Evolutionary conservation across 1,140 invertebrate genomes (phyloP).

Genomic region (Drosophila tsacasi): DNA sequence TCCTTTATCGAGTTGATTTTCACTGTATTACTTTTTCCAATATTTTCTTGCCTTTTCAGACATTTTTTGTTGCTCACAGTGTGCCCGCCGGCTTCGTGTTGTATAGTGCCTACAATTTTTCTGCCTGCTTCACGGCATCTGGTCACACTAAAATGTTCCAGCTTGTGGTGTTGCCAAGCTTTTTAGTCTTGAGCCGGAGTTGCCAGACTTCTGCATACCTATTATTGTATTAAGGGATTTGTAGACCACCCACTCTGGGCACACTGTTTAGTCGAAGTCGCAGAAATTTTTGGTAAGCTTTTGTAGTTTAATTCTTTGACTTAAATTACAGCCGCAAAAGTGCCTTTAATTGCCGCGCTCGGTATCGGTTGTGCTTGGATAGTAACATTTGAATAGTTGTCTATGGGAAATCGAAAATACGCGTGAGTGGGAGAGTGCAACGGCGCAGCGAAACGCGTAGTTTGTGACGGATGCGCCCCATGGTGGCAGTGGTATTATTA

Average conservation of each 20-base stretch:
- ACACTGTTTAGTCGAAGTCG: constrained; percentile 48
- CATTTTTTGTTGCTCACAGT: background rate
- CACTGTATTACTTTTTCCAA: constrained; percentile 2
- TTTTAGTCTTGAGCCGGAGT: background rate
- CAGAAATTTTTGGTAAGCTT: constrained; percentile 77
- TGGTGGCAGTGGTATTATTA: constrained; percentile 19
- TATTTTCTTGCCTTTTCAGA: background rate
- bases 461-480: constrained; percentile 4
- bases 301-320: constrained; percentile 20
- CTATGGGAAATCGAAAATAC: constrained; percentile 19
- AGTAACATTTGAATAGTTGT: background rate
- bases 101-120: too few species aligned
- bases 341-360: background rate
- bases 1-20: too few species aligned
- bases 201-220: background rate
- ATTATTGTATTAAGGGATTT: too few species aligned
- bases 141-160: background rate
- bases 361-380: too few species aligned
- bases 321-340: constrained; percentile 4
- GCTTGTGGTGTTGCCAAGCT: too few species aligned
- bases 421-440: constrained; percentile 32
- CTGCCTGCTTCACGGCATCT: too few species aligned
- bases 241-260: background rate
- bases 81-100: background rate
- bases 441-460: constrained; percentile 31